These are phyloP conservation scores for Acrobasis suavella DNA, from an alignment of 2,888 invertebrate genomes.

Conservation along the genomic window DNA sequence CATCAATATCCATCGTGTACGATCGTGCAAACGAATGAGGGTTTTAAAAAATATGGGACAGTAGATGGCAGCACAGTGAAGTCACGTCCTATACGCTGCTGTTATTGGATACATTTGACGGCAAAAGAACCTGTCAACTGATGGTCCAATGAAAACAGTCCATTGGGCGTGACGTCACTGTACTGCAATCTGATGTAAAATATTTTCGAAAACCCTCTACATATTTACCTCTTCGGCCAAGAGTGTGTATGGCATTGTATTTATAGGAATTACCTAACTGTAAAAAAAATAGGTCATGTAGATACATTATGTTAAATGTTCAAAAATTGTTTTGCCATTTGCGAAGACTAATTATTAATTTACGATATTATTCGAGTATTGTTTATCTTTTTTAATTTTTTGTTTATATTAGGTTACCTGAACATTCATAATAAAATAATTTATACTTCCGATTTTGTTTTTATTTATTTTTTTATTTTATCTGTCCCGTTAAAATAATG, in stretches of 20 bases:
- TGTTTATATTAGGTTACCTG: constrained; percentile 38
- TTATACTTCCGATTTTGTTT: constrained; percentile 36
- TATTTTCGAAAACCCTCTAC: too few relatives aligned
- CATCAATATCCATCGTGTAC: constrained; percentile 7
- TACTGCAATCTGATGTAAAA: too few relatives aligned
- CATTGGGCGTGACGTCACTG: too few relatives aligned
- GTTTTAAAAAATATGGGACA: too few relatives aligned
- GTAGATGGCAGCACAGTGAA: too few relatives aligned
- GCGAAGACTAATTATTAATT: constrained; percentile 74
- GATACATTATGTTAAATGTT: constrained; percentile 63
- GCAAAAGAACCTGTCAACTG: too few relatives aligned
- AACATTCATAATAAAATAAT: constrained; percentile 36
- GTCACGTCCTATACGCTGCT: too few relatives aligned
- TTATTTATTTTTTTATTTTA: constrained; percentile 27
- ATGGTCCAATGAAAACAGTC: too few relatives aligned
- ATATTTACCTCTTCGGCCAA: constrained; percentile 14
- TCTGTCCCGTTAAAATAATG: background rate
- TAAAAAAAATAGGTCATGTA: constrained; percentile 16
- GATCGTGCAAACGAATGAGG: constrained; percentile 8
- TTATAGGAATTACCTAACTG: constrained; percentile 19
- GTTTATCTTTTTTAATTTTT: constrained; percentile 41
- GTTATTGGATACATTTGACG: too few relatives aligned
- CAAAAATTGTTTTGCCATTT: constrained; percentile 78
- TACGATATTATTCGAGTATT: constrained; percentile 54
- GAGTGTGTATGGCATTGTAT: constrained; percentile 13